Evolutionary conservation across 2,113 vertebrate species (phyloP).

Genomic region (Dasypus novemcinctus): DNA sequence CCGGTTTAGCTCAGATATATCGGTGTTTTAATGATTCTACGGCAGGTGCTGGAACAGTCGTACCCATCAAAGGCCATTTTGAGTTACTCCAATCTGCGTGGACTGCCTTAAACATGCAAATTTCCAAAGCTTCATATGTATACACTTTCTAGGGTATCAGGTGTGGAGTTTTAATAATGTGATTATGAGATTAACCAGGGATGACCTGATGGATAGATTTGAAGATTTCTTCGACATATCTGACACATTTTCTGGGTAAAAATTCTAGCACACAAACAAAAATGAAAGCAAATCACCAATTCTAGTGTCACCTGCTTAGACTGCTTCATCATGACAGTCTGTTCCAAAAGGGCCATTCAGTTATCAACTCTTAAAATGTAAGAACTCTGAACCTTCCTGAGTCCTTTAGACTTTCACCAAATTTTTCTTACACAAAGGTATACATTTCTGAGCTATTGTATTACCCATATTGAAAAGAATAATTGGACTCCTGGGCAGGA

Average conservation of each 20-base stretch:
- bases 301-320: neutral
- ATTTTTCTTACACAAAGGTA: rapidly evolving
- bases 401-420: rapidly evolving
- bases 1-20: neutral
- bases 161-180: neutral
- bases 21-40: neutral
- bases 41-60: neutral
- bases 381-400: neutral
- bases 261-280: rapidly evolving
- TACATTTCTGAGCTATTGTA: rapidly evolving
- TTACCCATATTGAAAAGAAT: rapidly evolving
- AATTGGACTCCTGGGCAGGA: neutral
- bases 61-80: rapidly evolving
- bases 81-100: neutral
- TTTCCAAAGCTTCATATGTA: neutral
- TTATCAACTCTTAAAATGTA: rapidly evolving
- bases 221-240: neutral
- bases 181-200: too few species aligned
- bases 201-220: neutral
- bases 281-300: neutral
- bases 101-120: neutral
- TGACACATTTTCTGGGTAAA: neutral
- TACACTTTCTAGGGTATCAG: neutral
- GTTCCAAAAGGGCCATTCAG: neutral
- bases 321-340: rapidly evolving